Evolutionary conservation across 1,140 invertebrate species (phyloP), one percentile per base, ranked within the genome.

Genomic region (Papilio xuthus): DNA sequence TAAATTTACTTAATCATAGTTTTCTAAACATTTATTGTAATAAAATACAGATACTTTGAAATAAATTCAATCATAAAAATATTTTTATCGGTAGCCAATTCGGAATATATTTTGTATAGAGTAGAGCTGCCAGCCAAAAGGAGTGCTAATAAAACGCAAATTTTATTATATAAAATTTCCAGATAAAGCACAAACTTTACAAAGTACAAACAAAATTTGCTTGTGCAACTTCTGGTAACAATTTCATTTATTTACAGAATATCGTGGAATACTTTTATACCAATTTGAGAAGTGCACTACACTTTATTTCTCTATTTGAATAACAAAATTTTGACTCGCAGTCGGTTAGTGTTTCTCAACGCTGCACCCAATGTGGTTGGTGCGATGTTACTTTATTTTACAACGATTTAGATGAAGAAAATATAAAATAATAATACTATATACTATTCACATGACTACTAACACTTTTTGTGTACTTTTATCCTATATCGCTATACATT

Each of bases 241-340:
- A 60, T 75, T 75, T 75, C 73, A 75, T 60, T 28, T 75, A 75
- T 75, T 75, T 75, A 75, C 73, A 32, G n/a, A 56, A 56, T 60
- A 20, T 37, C 73, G 15, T 18, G 26, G 50, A 56, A 75, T 42
- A 75, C 73, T 75, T 75, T 75, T 41, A 60, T 75, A 60, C 23
- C 73, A 75, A 75, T 75, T 75, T 75, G 73, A 37, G 73, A 60
- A 75, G 73, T 75, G 73, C 73, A 75, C 50, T 75, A 75, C 73
- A 75, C 32, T 75, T 75, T 75, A 75, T 75, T 75, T 50, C 73
- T 60, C 9, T 75, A 75, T 75, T 75, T 75, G 73, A 60, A 75
- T 75, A 75, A 75, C 28, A 41, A 28, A 75, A 60, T 75, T 75
- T 75, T 75, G 73, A 75, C 47, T 75, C 50, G 47, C 44, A 73